A percentile compares a stretch with the other conserved stretches of the same genome.
phyloP scores from a whole-genome alignment of 2,113 vertebrate species.

The Carettochelys insculpta region DNA sequence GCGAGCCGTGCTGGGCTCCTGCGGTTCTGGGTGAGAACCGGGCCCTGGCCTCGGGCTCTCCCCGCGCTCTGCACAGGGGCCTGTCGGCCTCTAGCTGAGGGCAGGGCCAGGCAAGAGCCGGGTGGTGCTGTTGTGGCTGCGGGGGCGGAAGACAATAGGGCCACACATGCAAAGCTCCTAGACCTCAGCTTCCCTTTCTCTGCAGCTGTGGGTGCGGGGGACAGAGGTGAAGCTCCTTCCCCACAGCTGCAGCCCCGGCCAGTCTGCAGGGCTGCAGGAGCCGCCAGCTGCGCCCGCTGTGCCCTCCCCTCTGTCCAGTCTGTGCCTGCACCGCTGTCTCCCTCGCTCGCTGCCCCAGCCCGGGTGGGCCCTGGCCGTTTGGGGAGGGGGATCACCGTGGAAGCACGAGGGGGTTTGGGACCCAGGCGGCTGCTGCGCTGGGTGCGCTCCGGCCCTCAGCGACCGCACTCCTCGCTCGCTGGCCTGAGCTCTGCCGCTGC shows the following conservation, averaged over 20 bases:
- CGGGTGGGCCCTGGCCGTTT: too few species aligned
- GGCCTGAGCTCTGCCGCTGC: background rate
- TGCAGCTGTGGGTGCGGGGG: too few species aligned
- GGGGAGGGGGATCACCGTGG: too few species aligned
- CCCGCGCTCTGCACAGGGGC: background rate
- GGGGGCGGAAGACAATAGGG: background rate
- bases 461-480: background rate
- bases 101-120: accelerated
- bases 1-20: background rate
- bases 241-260: too few species aligned
- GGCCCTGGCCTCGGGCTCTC: background rate
- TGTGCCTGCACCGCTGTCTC: too few species aligned
- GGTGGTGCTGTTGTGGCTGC: background rate
- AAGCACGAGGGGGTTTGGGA: background rate
- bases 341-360: too few species aligned
- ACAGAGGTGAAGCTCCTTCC: too few species aligned
- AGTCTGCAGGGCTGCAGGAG: too few species aligned
- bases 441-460: background rate
- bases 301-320: too few species aligned
- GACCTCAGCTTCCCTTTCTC: slow-evolving; percentile 23
- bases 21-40: background rate
- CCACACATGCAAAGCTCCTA: background rate
- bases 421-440: background rate
- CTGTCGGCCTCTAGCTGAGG: too few species aligned
- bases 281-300: too few species aligned